Conservation (phyloP, 2,113 vertebrate genomes). For the Varanus salvator region DNA sequence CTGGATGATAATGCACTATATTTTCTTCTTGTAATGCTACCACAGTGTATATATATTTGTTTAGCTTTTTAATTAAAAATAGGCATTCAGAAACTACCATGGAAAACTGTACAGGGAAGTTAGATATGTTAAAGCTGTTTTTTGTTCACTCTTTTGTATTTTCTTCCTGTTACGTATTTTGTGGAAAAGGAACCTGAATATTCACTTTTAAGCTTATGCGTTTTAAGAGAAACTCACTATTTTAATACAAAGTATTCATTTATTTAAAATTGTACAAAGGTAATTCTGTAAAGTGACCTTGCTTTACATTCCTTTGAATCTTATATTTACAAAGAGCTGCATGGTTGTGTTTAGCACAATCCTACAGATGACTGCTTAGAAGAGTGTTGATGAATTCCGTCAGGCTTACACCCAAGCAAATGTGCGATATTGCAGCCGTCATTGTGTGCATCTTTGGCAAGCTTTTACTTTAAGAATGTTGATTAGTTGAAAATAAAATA, state of each 20-base stretch:
- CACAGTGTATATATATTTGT: slow-evolving; percentile 19
- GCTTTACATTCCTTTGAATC: no score
- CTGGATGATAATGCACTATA: slow-evolving; percentile 64
- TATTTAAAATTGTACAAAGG: neutral
- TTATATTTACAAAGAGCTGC: neutral
- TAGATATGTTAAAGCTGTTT: neutral
- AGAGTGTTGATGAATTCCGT: neutral
- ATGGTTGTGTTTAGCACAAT: neutral
- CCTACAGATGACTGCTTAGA: neutral
- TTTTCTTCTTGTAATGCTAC: slow-evolving; percentile 30
- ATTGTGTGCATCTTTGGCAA: neutral
- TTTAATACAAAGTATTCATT: slow-evolving; percentile 14
- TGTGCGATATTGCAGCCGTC: neutral
- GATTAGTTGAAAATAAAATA: slow-evolving; percentile 52
- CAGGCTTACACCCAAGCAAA: neutral
- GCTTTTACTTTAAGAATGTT: neutral
- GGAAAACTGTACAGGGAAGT: neutral
- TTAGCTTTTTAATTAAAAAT: neutral
- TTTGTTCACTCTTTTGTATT: rapidly evolving
- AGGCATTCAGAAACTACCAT: slow-evolving; percentile 26
- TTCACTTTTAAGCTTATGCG: slow-evolving; percentile 20
- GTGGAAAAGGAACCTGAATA: no score
- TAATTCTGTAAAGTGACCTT: neutral
- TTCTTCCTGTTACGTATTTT: slow-evolving; percentile 5
- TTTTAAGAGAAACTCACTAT: neutral